Evolutionary conservation across 2,888 invertebrate genomes (phyloP).

Genomic region (Julus scandinavius): DNA sequence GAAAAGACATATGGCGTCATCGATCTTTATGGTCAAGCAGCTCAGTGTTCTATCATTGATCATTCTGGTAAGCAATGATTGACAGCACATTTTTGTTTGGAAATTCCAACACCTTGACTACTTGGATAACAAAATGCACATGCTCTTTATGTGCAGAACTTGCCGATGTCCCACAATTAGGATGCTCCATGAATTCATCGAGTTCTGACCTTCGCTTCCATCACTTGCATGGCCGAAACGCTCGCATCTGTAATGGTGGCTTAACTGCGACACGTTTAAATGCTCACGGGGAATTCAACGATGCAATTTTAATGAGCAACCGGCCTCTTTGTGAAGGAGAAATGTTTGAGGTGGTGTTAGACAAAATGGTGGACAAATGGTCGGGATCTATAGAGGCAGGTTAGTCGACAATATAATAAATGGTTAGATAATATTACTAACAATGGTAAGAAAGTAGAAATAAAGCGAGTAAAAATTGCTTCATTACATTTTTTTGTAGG

Average conservation of each 20-base stretch:
- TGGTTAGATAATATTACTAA: background rate
- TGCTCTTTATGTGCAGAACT: background rate
- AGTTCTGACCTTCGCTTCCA: constrained; percentile 82
- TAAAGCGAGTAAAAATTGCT: too few relatives aligned
- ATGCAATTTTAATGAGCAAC: constrained; percentile 91
- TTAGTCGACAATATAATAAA: constrained; percentile 62
- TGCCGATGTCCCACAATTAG: constrained; percentile 36
- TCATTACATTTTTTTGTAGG: constrained; percentile 69
- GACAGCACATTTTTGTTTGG: background rate
- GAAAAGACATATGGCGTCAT: constrained; percentile 91
- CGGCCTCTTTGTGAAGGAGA: constrained; percentile 88
- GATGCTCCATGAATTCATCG: constrained; percentile 2
- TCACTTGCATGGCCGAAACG: constrained; percentile 88
- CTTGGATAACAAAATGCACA: background rate
- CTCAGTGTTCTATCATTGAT: constrained; percentile 89
- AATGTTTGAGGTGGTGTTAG: constrained; percentile 89
- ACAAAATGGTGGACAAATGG: constrained; percentile 92
- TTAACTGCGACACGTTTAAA: constrained; percentile 86
- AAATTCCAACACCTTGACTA: background rate
- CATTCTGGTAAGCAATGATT: constrained; percentile 55
- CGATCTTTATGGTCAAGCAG: constrained; percentile 94
- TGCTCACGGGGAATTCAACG: constrained; percentile 91
- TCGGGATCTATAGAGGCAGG: constrained; percentile 91
- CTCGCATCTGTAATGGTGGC: constrained; percentile 83
- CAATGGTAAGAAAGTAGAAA: too few relatives aligned